Evolutionary conservation across 2,113 vertebrate species (phyloP).

Genomic region (Alethe diademata): DNA sequence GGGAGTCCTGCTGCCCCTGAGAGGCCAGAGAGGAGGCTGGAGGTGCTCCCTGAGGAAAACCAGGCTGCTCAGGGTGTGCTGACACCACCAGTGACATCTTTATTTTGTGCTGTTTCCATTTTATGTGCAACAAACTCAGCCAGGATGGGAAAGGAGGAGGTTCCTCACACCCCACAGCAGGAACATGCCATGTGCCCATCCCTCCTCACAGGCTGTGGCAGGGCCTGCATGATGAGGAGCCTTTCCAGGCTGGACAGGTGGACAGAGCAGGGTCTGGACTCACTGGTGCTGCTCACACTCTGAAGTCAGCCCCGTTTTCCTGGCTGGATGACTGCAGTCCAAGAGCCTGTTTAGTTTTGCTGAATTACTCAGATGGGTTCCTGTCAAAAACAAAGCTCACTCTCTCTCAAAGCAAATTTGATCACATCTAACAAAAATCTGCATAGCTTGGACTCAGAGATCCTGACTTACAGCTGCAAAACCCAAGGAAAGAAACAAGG

Average conservation of each 20-base stretch:
- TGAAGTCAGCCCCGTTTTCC: background rate
- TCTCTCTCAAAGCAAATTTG: background rate
- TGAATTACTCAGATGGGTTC: background rate
- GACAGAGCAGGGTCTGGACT: background rate
- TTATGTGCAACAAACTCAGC: background rate
- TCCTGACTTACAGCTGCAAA: background rate
- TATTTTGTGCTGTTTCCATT: background rate
- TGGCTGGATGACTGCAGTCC: background rate
- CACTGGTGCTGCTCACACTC: background rate
- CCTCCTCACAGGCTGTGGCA: background rate
- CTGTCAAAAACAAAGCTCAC: background rate
- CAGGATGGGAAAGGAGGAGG: background rate
- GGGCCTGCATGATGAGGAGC: background rate
- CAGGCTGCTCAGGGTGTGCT: rapidly evolving
- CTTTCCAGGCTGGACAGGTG: background rate
- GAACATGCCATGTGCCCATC: background rate
- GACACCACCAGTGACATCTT: background rate
- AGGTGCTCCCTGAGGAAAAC: background rate
- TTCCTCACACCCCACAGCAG: background rate
- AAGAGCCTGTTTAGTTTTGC: background rate
- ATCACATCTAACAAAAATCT: background rate
- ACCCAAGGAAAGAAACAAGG: background rate
- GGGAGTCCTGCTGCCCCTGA: background rate
- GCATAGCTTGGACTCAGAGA: background rate
- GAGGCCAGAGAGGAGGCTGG: rapidly evolving